phyloP scores from a whole-genome alignment of 2,888 invertebrate genomes.

The Scaptomyza caliginosa region DNA sequence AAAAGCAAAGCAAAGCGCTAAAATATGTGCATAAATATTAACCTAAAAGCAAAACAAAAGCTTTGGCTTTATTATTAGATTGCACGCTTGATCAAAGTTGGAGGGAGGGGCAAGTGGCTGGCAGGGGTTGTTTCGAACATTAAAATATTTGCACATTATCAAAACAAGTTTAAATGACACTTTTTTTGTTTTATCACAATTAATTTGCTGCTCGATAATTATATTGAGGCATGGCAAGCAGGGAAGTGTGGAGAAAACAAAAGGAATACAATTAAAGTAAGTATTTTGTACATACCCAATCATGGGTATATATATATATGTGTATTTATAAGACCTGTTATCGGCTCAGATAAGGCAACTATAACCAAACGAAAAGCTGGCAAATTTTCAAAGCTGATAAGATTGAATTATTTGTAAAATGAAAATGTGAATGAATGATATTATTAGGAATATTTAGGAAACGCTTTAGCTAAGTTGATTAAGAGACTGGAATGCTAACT shows the following conservation, averaged over 20 bases:
- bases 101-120: too few species aligned
- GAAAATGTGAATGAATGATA: slow-evolving; percentile 20
- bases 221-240: neutral
- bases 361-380: slow-evolving; percentile 1
- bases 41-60: slow-evolving; percentile 34
- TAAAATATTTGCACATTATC: slow-evolving; percentile 42
- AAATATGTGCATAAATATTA: slow-evolving; percentile 27
- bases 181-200: slow-evolving; percentile 50
- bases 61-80: slow-evolving; percentile 24
- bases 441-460: neutral
- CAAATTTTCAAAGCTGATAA: slow-evolving; percentile 34
- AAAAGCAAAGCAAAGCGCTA: slow-evolving; percentile 14
- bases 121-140: slow-evolving; percentile 7
- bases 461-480: too few species aligned
- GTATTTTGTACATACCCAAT: slow-evolving; percentile 16
- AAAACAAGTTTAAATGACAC: slow-evolving; percentile 44
- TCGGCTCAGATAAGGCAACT: slow-evolving; percentile 42
- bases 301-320: slow-evolving; percentile 15
- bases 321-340: slow-evolving; percentile 35
- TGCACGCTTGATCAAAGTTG: neutral
- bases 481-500: too few species aligned
- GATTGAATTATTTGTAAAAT: slow-evolving; percentile 28
- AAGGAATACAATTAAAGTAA: slow-evolving; percentile 14
- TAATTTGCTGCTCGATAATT: slow-evolving; percentile 26
- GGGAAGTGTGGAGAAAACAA: neutral